Percentiles rank a stretch among this genome's conserved stretches.
Evolutionary conservation across 2,113 vertebrate genomes (phyloP).

Genomic region (Entelurus aequoreus): DNA sequence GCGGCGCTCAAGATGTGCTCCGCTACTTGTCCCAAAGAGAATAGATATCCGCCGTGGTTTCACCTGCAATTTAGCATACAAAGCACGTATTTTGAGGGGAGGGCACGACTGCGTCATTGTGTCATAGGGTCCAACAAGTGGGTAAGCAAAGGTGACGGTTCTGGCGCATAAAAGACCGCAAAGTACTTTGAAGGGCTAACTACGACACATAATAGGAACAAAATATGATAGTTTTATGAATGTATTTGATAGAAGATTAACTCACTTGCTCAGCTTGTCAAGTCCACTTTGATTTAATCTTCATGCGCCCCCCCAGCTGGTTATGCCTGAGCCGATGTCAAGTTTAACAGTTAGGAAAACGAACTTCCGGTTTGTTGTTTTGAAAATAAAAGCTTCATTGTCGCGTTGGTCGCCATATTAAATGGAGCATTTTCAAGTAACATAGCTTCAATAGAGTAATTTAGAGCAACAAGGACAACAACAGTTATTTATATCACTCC

Average conservation of each 20-base stretch:
- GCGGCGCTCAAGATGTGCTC: constrained; percentile 7
- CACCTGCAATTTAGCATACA: constrained; percentile 36
- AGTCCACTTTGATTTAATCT: constrained; percentile 56
- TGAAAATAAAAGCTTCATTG: constrained; percentile 22
- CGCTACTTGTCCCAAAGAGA: constrained; percentile 26
- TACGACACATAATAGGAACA: not conserved
- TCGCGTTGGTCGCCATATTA: not conserved
- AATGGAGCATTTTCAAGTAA: not conserved
- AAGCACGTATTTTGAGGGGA: not conserved
- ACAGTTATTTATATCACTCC: not conserved
- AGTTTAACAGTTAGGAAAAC: not conserved
- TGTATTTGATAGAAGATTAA: not conserved
- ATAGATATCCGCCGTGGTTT: constrained; percentile 17
- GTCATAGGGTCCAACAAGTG: constrained; percentile 30
- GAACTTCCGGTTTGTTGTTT: not conserved
- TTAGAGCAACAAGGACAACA: not conserved
- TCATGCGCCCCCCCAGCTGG: constrained; percentile 15
- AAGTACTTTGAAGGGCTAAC: constrained; percentile 4
- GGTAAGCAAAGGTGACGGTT: constrained; percentile 33
- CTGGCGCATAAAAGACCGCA: constrained; percentile 6
- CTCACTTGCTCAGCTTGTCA: constrained; percentile 23
- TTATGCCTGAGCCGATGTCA: constrained; percentile 6
- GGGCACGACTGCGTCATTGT: not conserved
- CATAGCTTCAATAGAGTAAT: not conserved
- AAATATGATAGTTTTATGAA: not conserved